Percentiles rank a stretch among this genome's conserved stretches.
Conservation (phyloP, 2,113 vertebrate genomes). For the Lepisosteus osseus region DNA sequence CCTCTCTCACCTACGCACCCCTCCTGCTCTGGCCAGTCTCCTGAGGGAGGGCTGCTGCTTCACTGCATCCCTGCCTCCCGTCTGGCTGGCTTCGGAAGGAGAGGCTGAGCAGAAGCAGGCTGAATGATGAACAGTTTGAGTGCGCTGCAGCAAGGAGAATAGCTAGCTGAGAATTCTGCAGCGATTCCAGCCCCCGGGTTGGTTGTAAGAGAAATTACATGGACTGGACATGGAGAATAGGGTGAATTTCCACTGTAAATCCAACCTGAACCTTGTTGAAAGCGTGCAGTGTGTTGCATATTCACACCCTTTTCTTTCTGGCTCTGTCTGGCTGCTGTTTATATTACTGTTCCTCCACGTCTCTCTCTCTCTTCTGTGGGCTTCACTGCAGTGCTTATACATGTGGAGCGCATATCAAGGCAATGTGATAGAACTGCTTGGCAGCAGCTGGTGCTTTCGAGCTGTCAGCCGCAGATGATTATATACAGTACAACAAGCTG, state of each 20-base stretch:
- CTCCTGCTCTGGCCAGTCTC: background rate
- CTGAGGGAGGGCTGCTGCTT: background rate
- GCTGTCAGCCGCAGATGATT: background rate
- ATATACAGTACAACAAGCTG: background rate
- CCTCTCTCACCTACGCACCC: background rate
- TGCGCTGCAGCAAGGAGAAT: too few species aligned
- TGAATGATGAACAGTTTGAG: too few species aligned
- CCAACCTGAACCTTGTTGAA: too few species aligned
- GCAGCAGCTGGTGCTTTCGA: background rate
- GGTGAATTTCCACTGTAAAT: too few species aligned
- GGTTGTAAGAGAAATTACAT: too few species aligned
- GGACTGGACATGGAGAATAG: too few species aligned
- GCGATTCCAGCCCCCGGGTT: too few species aligned
- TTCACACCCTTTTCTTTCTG: background rate
- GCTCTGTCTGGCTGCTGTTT: background rate
- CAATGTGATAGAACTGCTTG: background rate
- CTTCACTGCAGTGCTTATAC: conserved; percentile 9
- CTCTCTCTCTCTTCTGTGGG: background rate
- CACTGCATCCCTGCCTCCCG: background rate
- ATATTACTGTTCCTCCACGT: background rate
- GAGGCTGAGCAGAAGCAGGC: too few species aligned
- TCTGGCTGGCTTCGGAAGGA: too few species aligned
- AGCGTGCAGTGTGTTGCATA: too few species aligned
- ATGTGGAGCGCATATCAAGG: background rate
- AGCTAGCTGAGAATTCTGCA: too few species aligned